Evolutionary conservation across 2,888 invertebrate genomes (phyloP).

Genomic region (Hypomecis atomaria): DNA sequence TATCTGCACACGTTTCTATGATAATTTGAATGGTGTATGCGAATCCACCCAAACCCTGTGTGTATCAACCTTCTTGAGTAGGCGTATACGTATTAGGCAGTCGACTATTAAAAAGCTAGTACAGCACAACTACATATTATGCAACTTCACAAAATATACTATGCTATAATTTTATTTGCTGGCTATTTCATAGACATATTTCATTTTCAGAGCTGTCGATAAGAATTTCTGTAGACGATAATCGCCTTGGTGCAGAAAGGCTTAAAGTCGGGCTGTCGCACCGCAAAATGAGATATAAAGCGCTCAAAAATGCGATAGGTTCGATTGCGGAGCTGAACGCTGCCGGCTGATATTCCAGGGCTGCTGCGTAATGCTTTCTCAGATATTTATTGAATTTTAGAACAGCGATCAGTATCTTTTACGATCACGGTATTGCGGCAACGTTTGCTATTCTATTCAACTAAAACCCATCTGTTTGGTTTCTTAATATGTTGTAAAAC

Average conservation of each 20-base stretch:
- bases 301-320: conserved; percentile 73
- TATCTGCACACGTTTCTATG: too few relatives aligned
- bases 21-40: too few relatives aligned
- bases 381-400: conserved; percentile 46
- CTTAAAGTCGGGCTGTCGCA: conserved; percentile 60
- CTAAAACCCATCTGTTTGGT: conserved; percentile 20
- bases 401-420: conserved; percentile 29
- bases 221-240: conserved; percentile 7
- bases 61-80: too few relatives aligned
- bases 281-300: conserved; percentile 79
- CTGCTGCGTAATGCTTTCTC: conserved; percentile 42
- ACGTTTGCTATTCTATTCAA: conserved; percentile 22
- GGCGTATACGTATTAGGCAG: too few relatives aligned
- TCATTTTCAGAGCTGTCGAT: conserved; percentile 1
- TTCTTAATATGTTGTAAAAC: conserved; percentile 17
- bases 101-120: too few relatives aligned
- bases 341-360: conserved; percentile 45
- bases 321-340: conserved; percentile 50
- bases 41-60: too few relatives aligned
- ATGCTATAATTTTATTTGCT: neutral
- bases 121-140: too few relatives aligned
- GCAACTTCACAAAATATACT: too few relatives aligned
- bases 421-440: conserved; percentile 19
- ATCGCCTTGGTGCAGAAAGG: conserved; percentile 40
- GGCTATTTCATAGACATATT: neutral